Evolutionary conservation across 2,797 vertebrate genomes (phyloP).

Genomic region (Pelodytes ibericus): DNA sequence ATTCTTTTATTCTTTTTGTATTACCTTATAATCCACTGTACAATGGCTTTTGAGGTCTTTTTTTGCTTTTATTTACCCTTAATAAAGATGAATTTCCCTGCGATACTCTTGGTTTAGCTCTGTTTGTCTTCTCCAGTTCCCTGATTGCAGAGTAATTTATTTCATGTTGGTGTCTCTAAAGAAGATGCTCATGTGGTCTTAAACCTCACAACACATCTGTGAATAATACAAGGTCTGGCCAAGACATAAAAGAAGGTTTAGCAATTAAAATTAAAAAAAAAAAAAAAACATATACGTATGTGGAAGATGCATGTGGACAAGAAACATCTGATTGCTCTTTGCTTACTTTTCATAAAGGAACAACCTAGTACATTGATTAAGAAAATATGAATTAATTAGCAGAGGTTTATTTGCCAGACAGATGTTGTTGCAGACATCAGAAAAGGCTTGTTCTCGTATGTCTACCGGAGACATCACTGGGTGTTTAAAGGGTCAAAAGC

Average conservation of each 20-base stretch:
- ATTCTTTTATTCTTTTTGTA: not conserved
- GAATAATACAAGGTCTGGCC: conserved; percentile 9
- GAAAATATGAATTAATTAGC: not conserved
- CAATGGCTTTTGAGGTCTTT: not conserved
- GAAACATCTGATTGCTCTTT: not conserved
- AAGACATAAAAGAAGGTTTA: not conserved
- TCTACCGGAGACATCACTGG: too few species aligned
- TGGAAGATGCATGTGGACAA: not conserved
- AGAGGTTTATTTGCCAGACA: not conserved
- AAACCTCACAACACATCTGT: conserved; percentile 14
- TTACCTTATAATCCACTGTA: not conserved
- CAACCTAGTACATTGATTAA: not conserved
- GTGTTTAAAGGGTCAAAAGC: too few species aligned
- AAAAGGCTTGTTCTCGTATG: not conserved
- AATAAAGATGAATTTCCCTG: conserved; percentile 3
- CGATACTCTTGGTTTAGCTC: not conserved
- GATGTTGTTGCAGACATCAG: not conserved
- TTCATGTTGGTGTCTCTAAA: conserved; percentile 22
- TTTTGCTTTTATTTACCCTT: not conserved
- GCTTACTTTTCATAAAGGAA: not conserved
- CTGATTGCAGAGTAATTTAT: conserved; percentile 27
- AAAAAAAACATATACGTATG: not conserved
- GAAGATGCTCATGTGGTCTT: conserved; percentile 23
- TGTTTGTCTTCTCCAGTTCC: conserved; percentile 5
- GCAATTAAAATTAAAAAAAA: not conserved